Evolutionary conservation across 2,888 invertebrate species (phyloP), one percentile per base, ranked within the genome.

Genomic region (Athrips mouffetella): DNA sequence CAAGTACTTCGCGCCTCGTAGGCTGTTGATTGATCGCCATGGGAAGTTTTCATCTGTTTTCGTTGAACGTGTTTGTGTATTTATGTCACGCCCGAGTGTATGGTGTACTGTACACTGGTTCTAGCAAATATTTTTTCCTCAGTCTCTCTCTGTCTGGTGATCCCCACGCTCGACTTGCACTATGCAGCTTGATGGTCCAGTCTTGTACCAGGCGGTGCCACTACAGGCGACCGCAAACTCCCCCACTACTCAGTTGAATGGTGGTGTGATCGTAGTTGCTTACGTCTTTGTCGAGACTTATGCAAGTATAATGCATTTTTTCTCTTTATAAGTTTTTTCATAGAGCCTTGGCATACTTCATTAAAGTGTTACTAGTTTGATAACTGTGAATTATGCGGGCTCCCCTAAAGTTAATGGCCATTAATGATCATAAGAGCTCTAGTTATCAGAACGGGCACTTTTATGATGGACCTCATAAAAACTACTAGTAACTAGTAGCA

Each of bases 141-240:
- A 76, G 55, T 70, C 70, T 61, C 52, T 76, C 78, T 75, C 73
- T 71, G 59, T 78, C 71, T 59, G 48, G 50, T 58, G 53, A 58
- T 55, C 55, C 52, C 55, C 58, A 55, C 55, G 50, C 52, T 56
- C 51, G 29, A 29, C 15, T 40, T 53, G 54, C 57, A 51, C 46
- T 53, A 51, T 56, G 51, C 56, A 55, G 53, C 45, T 51, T 49
- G 50, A 23, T 29, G 31, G 45, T 37, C 40, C 30, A 39, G 30
- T 29, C 30, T 15, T 39, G 37, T 47, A 45, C 40, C 40, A 48
- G 27, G 16, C 41, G 20, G 35, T 44, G 25, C 47, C 42, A 42
- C 30, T 25, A 18, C 30, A 42, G 42, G 18, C 16, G 20, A 20
- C 16, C 37, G 23, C 23, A 23, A 23, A 10, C 7, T 39, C 29